A percentile compares a stretch with the other conserved stretches of the same genome.
These are phyloP conservation scores for Eulithis testata DNA, from an alignment of 2,888 invertebrate species.

Conservation along the genomic window DNA sequence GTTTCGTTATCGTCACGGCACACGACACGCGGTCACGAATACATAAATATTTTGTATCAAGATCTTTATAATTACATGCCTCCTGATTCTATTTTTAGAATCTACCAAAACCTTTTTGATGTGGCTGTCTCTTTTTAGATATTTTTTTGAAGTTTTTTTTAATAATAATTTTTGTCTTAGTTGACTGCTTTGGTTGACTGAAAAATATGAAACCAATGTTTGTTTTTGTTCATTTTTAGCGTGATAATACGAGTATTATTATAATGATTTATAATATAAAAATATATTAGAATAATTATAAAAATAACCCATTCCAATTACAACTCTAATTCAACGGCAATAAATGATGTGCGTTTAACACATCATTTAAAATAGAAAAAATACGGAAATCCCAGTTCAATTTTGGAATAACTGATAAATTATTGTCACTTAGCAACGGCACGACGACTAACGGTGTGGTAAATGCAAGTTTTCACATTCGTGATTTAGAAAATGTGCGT, in stretches of 20 bases:
- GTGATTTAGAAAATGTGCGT: conserved; percentile 76
- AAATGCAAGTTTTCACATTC: conserved; percentile 72
- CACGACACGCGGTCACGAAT: conserved; percentile 15
- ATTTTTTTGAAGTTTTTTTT: no score
- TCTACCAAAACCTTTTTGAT: not conserved
- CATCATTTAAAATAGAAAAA: not conserved
- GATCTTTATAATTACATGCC: not conserved
- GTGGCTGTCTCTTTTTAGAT: no score
- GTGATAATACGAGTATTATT: no score
- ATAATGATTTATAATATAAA: no score
- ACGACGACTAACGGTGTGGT: conserved; percentile 55
- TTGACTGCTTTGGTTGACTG: no score
- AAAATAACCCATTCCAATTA: no score
- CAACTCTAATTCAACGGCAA: no score
- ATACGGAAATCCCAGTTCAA: not conserved
- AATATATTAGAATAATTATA: no score
- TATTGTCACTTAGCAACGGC: conserved; percentile 52
- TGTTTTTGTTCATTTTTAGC: no score
- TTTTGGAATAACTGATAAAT: conserved; percentile 46
- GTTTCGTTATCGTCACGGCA: conserved; percentile 13
- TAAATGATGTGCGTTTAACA: no score
- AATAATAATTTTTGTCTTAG: no score
- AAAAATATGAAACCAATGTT: no score
- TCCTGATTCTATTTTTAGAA: conserved; percentile 1
- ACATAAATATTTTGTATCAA: conserved; percentile 10